phyloP scores from a whole-genome alignment of 1,140 invertebrate genomes.

The Sarcophaga peregrina region DNA sequence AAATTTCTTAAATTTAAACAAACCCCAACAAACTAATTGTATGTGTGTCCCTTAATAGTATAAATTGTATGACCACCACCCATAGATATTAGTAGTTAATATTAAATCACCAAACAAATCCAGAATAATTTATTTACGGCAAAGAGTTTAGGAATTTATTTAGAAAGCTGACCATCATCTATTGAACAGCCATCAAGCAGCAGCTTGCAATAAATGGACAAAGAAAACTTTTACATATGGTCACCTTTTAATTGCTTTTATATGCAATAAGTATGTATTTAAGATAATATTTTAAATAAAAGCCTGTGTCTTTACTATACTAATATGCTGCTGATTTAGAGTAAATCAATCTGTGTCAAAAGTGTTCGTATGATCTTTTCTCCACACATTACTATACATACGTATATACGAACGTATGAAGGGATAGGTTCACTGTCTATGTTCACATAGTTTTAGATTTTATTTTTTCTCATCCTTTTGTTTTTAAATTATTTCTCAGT shows the following conservation, averaged over 20 bases:
- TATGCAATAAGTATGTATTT: neutral
- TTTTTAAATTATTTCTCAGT: neutral
- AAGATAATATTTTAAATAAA: neutral
- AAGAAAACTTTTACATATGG: neutral
- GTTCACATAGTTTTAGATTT: neutral
- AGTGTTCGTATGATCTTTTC: constrained; percentile 19
- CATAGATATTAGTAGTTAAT: constrained; percentile 11
- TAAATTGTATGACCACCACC: constrained; percentile 21
- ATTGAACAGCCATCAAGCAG: too few relatives aligned
- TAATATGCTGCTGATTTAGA: neutral
- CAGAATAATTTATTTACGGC: neutral
- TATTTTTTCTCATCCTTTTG: neutral
- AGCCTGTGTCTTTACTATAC: neutral
- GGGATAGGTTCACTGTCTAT: neutral
- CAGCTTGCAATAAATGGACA: too few relatives aligned
- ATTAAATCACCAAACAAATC: constrained; percentile 22
- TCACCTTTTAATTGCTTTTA: neutral
- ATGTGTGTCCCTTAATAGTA: neutral
- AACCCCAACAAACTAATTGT: too few relatives aligned
- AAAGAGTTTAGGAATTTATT: neutral
- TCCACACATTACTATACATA: neutral
- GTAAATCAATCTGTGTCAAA: constrained; percentile 26
- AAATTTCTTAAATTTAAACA: too few relatives aligned
- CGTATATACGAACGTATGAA: neutral
- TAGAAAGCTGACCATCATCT: too few relatives aligned